Conservation (phyloP, 2,113 vertebrate species). For the Silurus meridionalis region DNA sequence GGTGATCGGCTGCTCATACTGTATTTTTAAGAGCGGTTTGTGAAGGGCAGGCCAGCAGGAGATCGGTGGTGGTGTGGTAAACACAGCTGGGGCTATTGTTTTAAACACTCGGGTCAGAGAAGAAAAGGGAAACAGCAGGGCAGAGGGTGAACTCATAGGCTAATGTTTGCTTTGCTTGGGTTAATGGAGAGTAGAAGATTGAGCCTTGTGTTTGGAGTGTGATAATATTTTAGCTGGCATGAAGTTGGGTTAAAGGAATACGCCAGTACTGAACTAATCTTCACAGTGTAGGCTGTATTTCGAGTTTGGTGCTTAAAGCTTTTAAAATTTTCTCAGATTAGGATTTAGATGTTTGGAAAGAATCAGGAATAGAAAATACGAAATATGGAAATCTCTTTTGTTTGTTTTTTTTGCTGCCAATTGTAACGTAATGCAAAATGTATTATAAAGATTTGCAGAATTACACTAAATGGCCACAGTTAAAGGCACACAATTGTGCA, state of each 20-base stretch:
- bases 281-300: background rate
- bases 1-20: constrained; percentile 10
- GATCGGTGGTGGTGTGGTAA: constrained; percentile 46
- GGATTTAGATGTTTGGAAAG: background rate
- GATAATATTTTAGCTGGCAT: background rate
- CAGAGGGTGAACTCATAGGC: background rate
- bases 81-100: constrained; percentile 56
- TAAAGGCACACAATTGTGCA: too few relatives aligned
- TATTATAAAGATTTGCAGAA: too few relatives aligned
- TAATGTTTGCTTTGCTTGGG: constrained; percentile 19
- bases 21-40: background rate
- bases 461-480: too few relatives aligned
- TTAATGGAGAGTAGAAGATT: background rate
- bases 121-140: constrained; percentile 20
- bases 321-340: background rate
- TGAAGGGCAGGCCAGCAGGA: constrained; percentile 26
- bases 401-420: too few relatives aligned
- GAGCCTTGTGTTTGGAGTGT: background rate
- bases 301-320: background rate
- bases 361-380: background rate
- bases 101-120: constrained; percentile 13
- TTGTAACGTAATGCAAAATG: too few relatives aligned
- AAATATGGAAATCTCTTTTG: too few relatives aligned
- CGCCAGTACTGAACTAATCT: background rate
- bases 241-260: background rate